These are phyloP conservation scores for Masticophis lateralis DNA, from an alignment of 2,797 vertebrate species.

Conservation along the genomic window DNA sequence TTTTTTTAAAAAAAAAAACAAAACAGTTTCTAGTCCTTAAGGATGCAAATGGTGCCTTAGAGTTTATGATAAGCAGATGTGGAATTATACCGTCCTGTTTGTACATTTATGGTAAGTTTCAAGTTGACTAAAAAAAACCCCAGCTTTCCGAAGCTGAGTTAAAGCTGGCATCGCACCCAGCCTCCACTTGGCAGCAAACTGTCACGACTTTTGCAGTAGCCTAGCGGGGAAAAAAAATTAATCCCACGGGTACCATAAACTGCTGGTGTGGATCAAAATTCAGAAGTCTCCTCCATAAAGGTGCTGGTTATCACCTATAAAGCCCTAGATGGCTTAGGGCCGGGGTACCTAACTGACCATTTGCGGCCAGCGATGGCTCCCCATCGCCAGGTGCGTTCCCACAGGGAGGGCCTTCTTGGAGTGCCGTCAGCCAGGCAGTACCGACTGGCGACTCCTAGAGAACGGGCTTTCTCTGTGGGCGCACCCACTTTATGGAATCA, in stretches of 20 bases:
- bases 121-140: not conserved
- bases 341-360: too few species aligned
- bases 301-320: too few species aligned
- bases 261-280: not conserved
- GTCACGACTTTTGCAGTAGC: not conserved
- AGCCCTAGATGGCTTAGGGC: too few species aligned
- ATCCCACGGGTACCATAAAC: not conserved
- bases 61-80: not conserved
- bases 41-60: not conserved
- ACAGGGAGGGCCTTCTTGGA: too few species aligned
- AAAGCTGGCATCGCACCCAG: not conserved
- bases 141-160: not conserved
- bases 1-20: not conserved
- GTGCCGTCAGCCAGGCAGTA: too few species aligned
- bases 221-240: not conserved
- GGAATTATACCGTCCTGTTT: not conserved
- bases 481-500: too few species aligned
- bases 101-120: not conserved
- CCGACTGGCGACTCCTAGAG: too few species aligned
- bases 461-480: too few species aligned
- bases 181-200: not conserved
- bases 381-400: too few species aligned
- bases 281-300: not conserved
- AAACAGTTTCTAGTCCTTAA: not conserved
- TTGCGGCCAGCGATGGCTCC: too few species aligned